Evolutionary conservation across 53 echinoderm and acorn worm genomes (phyloP).

Genomic region (Apostichopus leukothele): DNA sequence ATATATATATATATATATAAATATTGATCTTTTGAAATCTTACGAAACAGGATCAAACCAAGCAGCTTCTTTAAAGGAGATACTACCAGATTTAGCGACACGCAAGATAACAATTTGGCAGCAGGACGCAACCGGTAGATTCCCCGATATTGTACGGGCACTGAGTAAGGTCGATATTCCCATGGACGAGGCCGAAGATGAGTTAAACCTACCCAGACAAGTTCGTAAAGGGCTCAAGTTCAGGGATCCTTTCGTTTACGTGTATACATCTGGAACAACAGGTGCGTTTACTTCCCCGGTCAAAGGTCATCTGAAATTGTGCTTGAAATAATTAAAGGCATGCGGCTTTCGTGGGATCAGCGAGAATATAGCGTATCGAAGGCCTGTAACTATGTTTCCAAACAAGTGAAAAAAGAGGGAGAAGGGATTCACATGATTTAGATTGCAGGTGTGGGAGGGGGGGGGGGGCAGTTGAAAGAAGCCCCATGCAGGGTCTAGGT

Average conservation of each 20-base stretch:
- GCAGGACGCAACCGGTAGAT: conserved; percentile 47
- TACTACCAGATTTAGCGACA: conserved; percentile 61
- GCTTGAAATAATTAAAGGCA: too few species aligned
- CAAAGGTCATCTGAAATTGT: too few species aligned
- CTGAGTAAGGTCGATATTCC: conserved; percentile 47
- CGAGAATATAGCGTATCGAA: neutral
- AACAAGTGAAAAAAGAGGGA: too few species aligned
- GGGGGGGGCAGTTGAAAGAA: too few species aligned
- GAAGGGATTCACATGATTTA: too few species aligned
- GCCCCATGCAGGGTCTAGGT: too few species aligned
- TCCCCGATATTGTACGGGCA: conserved; percentile 52
- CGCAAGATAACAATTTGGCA: conserved; percentile 62
- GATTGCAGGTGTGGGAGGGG: too few species aligned
- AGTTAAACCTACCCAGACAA: conserved; percentile 65
- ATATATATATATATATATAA: too few species aligned
- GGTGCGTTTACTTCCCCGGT: conserved; percentile 47
- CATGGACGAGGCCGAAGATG: conserved; percentile 35
- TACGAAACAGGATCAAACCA: conserved; percentile 2
- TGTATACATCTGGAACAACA: conserved; percentile 96
- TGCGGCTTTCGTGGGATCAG: too few species aligned
- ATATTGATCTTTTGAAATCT: neutral
- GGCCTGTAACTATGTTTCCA: neutral
- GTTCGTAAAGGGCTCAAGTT: conserved; percentile 71
- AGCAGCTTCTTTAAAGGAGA: conserved; percentile 57
- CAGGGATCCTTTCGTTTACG: conserved; percentile 74